Base-by-base conservation (phyloP, 2,888 invertebrate genomes). In the Papilio protenor region DNA sequence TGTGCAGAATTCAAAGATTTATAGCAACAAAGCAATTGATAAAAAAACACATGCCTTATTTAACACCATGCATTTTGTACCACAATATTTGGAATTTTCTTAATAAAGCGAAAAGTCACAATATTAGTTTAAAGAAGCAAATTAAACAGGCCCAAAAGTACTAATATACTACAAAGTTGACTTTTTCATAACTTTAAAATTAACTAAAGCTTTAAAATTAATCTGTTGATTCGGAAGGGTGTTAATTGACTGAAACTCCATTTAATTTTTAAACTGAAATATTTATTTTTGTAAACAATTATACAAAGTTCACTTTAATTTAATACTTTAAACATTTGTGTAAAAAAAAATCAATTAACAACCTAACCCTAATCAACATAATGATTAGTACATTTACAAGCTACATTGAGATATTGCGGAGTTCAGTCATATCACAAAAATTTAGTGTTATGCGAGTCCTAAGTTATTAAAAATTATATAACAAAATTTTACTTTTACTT, bases 231-330 rank as follows among this genome's bases (percentile, higher is more conserved):
- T 92, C 92, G 93, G 90, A 92, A 94, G 94, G 94, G 94, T 94
- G 94, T 93, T 94, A 94, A 94, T 94, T 94, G 94, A 94, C 94
- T 94, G 94, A 94, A 94, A 94, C 94, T 94, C 94, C 94, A 94
- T 88, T 87, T 85, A 84, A 89, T 93, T 92, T 93, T 88, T 87
- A 87, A 91, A 93, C 87, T 89, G 89, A 90, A 86, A 91, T 91
- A 90, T 94, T 94, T 94, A 94, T 94, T 94, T 88, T 88, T 90
- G 89, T 89, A 92, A 91, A 93, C 88, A 91, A 88, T 89, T 90
- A 91, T 90, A 94, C 93, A 94, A 93, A 90, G 87, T 90, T 90
- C 89, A 91, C 87, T 91, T 84, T 86, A 84, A 84, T 86, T 71
- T 69, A 49, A 27, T 23, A 23, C 16, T 87, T 90, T 91, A 89